Evolutionary conservation across 2,797 vertebrate genomes (phyloP).

Genomic region (Sebastes elongatus): DNA sequence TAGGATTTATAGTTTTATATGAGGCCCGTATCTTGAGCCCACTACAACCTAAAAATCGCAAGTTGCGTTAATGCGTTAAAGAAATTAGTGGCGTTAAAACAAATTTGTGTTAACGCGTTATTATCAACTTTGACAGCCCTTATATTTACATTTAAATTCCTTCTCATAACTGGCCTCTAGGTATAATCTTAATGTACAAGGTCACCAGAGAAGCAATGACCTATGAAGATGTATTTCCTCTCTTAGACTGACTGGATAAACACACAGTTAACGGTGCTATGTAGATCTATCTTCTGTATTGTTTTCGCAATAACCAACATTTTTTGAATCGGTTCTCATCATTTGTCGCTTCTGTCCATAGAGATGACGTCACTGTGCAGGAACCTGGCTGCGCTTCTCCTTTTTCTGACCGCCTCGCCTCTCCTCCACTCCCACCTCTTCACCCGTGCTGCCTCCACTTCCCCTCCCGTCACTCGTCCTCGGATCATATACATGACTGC

Average conservation of each 20-base stretch:
- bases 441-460: slow-evolving; percentile 35
- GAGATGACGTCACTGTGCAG: slow-evolving; percentile 58
- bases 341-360: slow-evolving; percentile 43
- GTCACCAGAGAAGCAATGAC: background rate
- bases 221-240: background rate
- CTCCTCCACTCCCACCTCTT: slow-evolving; percentile 26
- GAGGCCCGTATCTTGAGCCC: too few species aligned
- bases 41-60: too few species aligned
- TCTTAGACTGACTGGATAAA: background rate
- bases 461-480: slow-evolving; percentile 44
- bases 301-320: background rate
- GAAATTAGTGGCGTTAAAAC: too few species aligned
- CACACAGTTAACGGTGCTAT: background rate
- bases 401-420: slow-evolving; percentile 59
- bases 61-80: too few species aligned
- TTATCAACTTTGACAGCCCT: too few species aligned
- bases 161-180: background rate
- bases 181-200: background rate
- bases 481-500: slow-evolving; percentile 35
- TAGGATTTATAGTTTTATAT: too few species aligned
- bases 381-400: slow-evolving; percentile 50
- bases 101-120: too few species aligned
- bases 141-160: background rate
- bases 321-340: background rate
- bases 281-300: background rate